These are phyloP conservation scores for Lepus oiostolus DNA, from an alignment of 2,797 vertebrate species.

Conservation along the genomic window DNA sequence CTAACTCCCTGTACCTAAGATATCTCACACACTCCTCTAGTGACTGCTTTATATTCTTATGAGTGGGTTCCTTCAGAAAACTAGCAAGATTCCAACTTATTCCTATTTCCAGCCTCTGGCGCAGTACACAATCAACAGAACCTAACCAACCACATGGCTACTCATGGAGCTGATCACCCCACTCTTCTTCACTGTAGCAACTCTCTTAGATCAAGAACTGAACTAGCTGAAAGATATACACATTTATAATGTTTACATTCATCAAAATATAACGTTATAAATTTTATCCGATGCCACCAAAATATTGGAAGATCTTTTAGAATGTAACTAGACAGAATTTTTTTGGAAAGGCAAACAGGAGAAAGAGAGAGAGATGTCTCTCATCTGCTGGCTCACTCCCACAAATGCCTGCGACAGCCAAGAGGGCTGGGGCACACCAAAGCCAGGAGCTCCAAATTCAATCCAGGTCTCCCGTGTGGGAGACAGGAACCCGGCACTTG, in stretches of 20 bases:
- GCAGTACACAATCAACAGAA: background rate
- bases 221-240: background rate
- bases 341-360: background rate
- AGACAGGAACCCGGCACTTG: no score
- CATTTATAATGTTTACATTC: background rate
- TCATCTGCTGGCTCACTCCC: no score
- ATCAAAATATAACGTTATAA: slow-evolving; percentile 25
- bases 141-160: background rate
- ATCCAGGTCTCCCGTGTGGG: no score
- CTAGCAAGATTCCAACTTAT: background rate
- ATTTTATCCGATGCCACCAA: slow-evolving; percentile 1
- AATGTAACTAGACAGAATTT: background rate
- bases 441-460: no score
- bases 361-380: no score
- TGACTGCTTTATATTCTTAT: background rate
- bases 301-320: background rate
- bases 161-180: background rate
- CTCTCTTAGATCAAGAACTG: background rate
- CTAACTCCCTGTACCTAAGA: background rate
- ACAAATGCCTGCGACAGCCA: no score
- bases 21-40: background rate
- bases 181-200: background rate
- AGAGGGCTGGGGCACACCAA: no score
- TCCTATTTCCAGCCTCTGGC: background rate
- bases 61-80: background rate